Base-by-base conservation (phyloP, 2,113 vertebrate species). In the Saccopteryx leptura region DNA sequence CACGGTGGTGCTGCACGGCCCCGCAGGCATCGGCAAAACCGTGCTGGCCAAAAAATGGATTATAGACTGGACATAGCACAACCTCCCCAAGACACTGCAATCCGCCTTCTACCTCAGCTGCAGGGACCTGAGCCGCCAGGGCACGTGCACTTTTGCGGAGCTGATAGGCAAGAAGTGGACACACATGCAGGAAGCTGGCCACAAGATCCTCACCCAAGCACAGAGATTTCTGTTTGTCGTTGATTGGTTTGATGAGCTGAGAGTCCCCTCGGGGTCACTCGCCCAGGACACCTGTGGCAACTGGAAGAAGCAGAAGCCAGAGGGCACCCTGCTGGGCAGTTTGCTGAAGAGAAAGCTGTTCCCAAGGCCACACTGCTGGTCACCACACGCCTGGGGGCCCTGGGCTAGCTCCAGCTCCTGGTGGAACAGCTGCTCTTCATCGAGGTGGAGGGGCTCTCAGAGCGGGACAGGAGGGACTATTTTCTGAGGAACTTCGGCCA, bases 11-110 rank as follows among this genome's bases (percentile, higher is more conserved):
- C 76, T 98, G 13, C 91, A 96, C 0, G 98, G 97, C 9, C 52
- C 97, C 4, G 93, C 98, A 0, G 97, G 98, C 17, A 69, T 90
- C 0, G 98, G 98, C 13, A 98, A 98, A 48, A 97, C 97, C 15
- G 92, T 95, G 0, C 89, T 94, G 69, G 93, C 75, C 5, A 95
- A 76, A 3, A 86, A 96, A 56, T 46, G 95, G 18, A 90, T 98
- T 90, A 11, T 90, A 19, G 97, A 97, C 24, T 98, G 97, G 98
- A 31, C 39, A 0, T 76, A 72, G 58, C 89, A 54, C 12, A 31
- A 28, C 5, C 78, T 83, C 15, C 26, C 48, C 3, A 18, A 68
- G 31, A 31, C 31, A 0, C 91, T 74, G n/a, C 0, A 18, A 0
- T 94, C 26, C 2, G 50, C 96, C 4, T 96, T 96, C 85, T 97